Base-by-base conservation (phyloP, 2,888 invertebrate species). In the Habroteleia sp. region DNA sequence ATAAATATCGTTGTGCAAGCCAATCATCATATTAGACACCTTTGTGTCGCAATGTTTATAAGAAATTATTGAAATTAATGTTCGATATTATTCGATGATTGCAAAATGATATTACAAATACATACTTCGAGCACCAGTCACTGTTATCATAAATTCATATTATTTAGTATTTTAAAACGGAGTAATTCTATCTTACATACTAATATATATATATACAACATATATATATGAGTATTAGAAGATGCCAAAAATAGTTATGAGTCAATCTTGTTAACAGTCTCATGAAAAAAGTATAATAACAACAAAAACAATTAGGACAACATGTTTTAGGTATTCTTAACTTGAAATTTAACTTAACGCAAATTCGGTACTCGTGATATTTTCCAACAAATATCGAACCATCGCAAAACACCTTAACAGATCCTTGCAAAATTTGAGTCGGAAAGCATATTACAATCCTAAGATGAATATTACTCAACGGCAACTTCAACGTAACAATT, bases 1-100 rank as follows among this genome's bases (percentile, higher is more conserved):
- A n/a, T n/a, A n/a, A n/a, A n/a, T n/a, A 35, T 66, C 52, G 65
- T 65, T 54, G 42, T 46, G 16, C 56, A 17, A 66, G 31, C 56
- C 56, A 56, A 66, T 66, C 31, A 39, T 37, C 20, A 25, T n/a
- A 23, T 14, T 14, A 44, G n/a, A n/a, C n/a, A n/a, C n/a, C n/a
- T n/a, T n/a, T 17, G 54, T 11, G 1, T 39, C 10, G 13, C 37
- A 27, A 23, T 31, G n/a, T 20, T 35, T 52, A 11, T 14, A 27
- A 37, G 3, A 2, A 50, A 31, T 52, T 39, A 46, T 11, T 29
- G n/a, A 56, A 56, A 46, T 16, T 14, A 56, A 33, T 8, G 17
- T 56, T 42, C 31, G 25, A 63, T 11, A 39, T 13, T n/a, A 46
- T 66, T 66, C 46, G 54, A 66, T 66, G 56, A 56, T 42, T 46